Conservation (phyloP, 2,113 vertebrate species). For the Epinephelus fuscoguttatus region DNA sequence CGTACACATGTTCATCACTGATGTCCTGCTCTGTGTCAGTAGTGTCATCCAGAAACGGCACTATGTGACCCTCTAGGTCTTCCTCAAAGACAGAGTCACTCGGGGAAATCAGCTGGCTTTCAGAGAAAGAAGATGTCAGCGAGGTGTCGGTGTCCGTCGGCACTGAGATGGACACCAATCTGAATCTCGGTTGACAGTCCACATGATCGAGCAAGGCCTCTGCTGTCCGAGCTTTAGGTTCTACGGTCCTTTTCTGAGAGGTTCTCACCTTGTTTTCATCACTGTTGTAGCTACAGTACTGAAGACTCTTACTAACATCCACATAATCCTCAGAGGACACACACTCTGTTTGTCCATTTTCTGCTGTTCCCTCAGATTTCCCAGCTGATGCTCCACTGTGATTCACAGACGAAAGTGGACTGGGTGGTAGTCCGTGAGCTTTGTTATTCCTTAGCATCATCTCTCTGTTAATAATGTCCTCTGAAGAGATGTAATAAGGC, state of each 20-base stretch:
- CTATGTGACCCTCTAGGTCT: constrained; percentile 74
- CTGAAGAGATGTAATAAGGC: constrained; percentile 68
- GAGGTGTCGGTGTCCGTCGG: constrained; percentile 69
- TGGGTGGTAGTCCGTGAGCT: constrained; percentile 8
- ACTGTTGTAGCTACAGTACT: background rate
- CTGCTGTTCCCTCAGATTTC: constrained; percentile 50
- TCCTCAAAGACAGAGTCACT: constrained; percentile 67
- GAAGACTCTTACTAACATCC: constrained; percentile 36
- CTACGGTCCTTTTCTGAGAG: constrained; percentile 48
- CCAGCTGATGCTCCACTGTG: constrained; percentile 2
- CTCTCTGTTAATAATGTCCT: constrained; percentile 69
- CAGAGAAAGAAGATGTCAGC: constrained; percentile 66
- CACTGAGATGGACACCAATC: constrained; percentile 73
- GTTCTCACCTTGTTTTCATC: constrained; percentile 31
- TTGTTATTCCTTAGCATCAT: constrained; percentile 32
- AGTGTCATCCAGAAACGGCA: constrained; percentile 74
- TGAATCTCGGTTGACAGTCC: constrained; percentile 68
- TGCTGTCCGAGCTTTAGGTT: background rate
- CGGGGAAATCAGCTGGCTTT: constrained; percentile 67
- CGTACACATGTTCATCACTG: constrained; percentile 77
- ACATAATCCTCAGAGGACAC: constrained; percentile 60
- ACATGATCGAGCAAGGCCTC: constrained; percentile 45
- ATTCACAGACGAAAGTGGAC: constrained; percentile 6
- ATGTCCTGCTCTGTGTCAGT: constrained; percentile 73
- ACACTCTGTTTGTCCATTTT: constrained; percentile 59